A percentile compares a stretch with the other conserved stretches of the same genome.
phyloP scores from a whole-genome alignment of 2,888 invertebrate genomes.

The Polydrusus pterygomalis region DNA sequence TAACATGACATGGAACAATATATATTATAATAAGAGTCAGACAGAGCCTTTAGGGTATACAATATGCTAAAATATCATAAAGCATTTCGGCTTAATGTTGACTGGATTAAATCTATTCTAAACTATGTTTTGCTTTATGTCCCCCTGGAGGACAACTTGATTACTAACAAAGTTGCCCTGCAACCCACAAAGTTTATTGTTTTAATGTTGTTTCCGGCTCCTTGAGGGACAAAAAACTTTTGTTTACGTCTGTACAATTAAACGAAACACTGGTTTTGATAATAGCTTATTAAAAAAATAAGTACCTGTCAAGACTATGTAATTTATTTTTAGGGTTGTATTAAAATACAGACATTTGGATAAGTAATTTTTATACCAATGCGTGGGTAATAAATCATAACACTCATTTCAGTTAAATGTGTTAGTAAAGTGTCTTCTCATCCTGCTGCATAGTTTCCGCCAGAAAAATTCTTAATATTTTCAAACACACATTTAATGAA shows the following conservation, averaged over 20 bases:
- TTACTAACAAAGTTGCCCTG: constrained; percentile 31
- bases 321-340: no score
- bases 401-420: no score
- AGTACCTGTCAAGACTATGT: no score
- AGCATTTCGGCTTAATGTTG: constrained; percentile 37
- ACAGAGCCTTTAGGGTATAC: constrained; percentile 39
- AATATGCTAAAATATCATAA: constrained; percentile 37
- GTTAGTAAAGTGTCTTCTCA: no score
- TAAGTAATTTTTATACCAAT: no score
- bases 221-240: constrained; percentile 24
- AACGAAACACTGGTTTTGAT: constrained; percentile 3
- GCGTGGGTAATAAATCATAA: no score
- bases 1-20: constrained; percentile 1
- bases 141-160: constrained; percentile 41
- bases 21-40: constrained; percentile 25
- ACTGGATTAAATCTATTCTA: constrained; percentile 47
- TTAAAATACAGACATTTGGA: no score
- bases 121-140: constrained; percentile 51
- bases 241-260: constrained; percentile 17
- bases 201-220: constrained; percentile 34
- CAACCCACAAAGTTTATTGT: constrained; percentile 41
- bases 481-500: no score
- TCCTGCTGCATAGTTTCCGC: no score
- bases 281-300: not conserved
- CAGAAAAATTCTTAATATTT: no score